Conservation (phyloP, 2,113 vertebrate genomes). For the Sigmodon hispidus region DNA sequence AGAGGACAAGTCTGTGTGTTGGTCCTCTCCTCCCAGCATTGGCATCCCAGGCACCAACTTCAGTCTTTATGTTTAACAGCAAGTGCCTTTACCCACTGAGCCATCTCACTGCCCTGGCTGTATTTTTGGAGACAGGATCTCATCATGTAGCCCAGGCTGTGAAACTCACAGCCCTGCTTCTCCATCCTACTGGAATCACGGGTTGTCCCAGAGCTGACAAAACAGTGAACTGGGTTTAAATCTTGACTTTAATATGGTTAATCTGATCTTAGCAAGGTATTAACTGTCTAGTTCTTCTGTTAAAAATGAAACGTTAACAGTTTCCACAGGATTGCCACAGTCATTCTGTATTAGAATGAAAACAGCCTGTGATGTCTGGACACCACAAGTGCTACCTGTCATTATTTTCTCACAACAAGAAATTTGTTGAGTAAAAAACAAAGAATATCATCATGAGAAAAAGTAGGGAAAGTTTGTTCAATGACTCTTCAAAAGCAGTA, state of each 20-base stretch:
- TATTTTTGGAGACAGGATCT: not conserved
- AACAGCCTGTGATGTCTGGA: not conserved
- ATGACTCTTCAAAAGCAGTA: not conserved
- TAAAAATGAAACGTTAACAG: not conserved
- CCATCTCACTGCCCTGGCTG: not conserved
- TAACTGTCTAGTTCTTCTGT: not conserved
- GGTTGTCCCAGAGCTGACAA: not conserved
- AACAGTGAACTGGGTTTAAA: not conserved
- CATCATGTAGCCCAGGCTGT: not conserved
- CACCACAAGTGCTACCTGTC: not conserved
- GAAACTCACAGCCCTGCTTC: not conserved
- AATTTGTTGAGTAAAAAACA: constrained; percentile 2
- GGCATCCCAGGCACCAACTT: not conserved
- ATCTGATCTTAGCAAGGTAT: not conserved
- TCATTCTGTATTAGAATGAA: not conserved
- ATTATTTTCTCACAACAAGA: not conserved
- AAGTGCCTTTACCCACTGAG: not conserved
- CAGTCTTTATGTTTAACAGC: no score
- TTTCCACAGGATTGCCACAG: not conserved
- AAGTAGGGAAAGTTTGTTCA: not conserved
- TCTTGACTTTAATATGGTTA: not conserved
- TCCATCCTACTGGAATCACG: not conserved
- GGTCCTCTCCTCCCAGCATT: not conserved
- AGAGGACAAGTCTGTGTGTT: not conserved
- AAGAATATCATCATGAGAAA: not conserved